Percentiles rank a stretch among this genome's conserved stretches.
Evolutionary conservation across 2,797 vertebrate genomes (phyloP).

Genomic region (Coracias cyanogaster): DNA sequence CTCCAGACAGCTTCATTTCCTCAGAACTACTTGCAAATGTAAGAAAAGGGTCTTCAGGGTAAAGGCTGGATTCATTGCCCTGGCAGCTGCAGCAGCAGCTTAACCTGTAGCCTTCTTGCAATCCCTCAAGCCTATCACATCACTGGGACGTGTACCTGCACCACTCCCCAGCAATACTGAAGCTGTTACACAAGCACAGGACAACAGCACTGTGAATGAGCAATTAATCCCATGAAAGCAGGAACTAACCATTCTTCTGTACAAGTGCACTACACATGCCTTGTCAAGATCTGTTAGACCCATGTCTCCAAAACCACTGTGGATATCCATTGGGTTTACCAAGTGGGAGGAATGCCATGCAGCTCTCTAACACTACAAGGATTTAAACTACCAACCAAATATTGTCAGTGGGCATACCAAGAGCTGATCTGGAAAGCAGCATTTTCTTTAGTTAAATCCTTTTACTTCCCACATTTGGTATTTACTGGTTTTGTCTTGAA

Average conservation of each 20-base stretch:
- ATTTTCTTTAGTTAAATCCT: neutral
- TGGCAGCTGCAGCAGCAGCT: neutral
- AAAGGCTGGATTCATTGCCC: neutral
- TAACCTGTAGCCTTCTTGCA: neutral
- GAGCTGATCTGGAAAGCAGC: neutral
- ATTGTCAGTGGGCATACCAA: neutral
- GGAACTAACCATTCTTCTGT: neutral
- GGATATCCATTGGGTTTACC: neutral
- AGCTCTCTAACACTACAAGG: neutral
- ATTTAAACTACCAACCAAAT: neutral
- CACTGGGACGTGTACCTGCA: neutral
- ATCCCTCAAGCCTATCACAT: neutral
- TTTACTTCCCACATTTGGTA: neutral
- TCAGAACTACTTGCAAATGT: neutral
- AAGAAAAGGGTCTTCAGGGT: neutral
- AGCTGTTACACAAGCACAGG: neutral
- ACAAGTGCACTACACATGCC: neutral
- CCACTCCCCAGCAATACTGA: neutral
- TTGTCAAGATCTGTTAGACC: neutral
- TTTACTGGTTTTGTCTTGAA: neutral
- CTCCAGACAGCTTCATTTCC: neutral
- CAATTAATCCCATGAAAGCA: neutral
- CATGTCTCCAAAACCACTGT: neutral
- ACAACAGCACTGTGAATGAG: neutral
- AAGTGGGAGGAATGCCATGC: fast-evolving